These are phyloP conservation scores for Orthonevra nobilis DNA, from an alignment of 2,888 invertebrate species.

Conservation along the genomic window DNA sequence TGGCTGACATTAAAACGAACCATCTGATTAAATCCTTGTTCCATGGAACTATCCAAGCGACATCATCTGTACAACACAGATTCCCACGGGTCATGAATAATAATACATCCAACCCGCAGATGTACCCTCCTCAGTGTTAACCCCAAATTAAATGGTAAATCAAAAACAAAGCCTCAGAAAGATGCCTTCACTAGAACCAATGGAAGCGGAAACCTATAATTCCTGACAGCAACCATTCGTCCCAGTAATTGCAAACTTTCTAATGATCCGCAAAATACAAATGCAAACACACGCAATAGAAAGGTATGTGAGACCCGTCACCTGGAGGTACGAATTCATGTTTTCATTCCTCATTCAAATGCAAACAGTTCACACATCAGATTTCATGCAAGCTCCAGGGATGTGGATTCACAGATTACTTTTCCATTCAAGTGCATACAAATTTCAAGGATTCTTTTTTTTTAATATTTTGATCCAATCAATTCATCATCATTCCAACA, in stretches of 20 bases:
- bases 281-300: not conserved
- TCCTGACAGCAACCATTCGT: not conserved
- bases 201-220: constrained; percentile 12
- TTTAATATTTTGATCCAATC: constrained; percentile 19
- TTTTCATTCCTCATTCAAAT: constrained; percentile 3
- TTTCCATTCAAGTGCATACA: constrained; percentile 21
- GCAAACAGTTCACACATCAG: constrained; percentile 12
- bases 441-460: too few relatives aligned
- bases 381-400: not conserved
- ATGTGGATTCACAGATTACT: constrained; percentile 4
- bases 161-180: too few relatives aligned
- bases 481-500: constrained; percentile 6
- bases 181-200: too few relatives aligned
- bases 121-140: too few relatives aligned
- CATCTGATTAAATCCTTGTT: too few relatives aligned
- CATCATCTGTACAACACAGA: too few relatives aligned
- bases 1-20: too few relatives aligned
- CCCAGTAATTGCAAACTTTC: not conserved
- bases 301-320: not conserved
- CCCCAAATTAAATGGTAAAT: too few relatives aligned
- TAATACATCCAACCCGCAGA: too few relatives aligned
- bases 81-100: too few relatives aligned
- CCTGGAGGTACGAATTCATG: not conserved
- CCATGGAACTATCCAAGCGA: too few relatives aligned
- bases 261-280: not conserved